These are phyloP conservation scores for Drosophila mayri DNA, from an alignment of 1,140 invertebrate species.

Conservation along the genomic window DNA sequence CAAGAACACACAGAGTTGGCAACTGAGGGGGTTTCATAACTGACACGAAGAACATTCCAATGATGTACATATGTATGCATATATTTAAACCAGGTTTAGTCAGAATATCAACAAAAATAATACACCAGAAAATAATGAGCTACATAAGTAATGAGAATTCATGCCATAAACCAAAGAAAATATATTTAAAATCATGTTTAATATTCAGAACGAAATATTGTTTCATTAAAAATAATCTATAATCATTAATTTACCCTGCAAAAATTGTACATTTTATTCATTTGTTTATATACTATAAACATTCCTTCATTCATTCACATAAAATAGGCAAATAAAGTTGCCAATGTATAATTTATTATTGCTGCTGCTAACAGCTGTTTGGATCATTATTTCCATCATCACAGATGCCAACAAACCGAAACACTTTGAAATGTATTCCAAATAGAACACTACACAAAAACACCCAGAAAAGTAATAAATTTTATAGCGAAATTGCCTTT, in stretches of 20 bases:
- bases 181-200: too few species aligned
- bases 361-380: slow-evolving; percentile 21
- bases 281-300: not conserved
- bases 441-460: slow-evolving; percentile 39
- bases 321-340: slow-evolving; percentile 16
- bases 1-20: slow-evolving; percentile 4
- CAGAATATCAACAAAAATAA: not conserved
- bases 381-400: slow-evolving; percentile 22
- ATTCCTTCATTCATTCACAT: slow-evolving; percentile 6
- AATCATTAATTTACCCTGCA: not conserved
- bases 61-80: slow-evolving; percentile 10
- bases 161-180: not conserved
- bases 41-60: not conserved
- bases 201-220: not conserved
- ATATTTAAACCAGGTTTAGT: slow-evolving; percentile 6
- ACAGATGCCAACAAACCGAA: slow-evolving; percentile 18
- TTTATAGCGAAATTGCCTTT: slow-evolving; percentile 70
- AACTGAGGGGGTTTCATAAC: not conserved
- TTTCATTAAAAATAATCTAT: not conserved
- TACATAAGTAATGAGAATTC: too few species aligned
- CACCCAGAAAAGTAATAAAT: slow-evolving; percentile 66
- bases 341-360: slow-evolving; percentile 21
- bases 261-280: not conserved
- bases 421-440: slow-evolving; percentile 44
- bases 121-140: too few species aligned